Conservation (phyloP, 2,888 invertebrate species). For the Clepsis dumicolana region DNA sequence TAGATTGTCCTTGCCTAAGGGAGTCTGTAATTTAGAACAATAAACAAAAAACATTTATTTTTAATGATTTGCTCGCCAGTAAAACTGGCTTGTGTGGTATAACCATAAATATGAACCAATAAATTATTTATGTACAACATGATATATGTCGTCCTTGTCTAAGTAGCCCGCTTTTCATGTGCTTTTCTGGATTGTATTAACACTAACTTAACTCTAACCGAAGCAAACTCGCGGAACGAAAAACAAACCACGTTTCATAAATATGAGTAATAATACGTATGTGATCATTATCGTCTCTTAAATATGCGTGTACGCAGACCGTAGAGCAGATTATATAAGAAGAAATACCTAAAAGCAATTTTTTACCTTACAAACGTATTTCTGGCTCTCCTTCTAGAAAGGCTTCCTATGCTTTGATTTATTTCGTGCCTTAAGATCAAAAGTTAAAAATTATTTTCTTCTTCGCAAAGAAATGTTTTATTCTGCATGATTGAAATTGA, state of each 20-base stretch:
- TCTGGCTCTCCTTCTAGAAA: no score
- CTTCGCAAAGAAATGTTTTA: no score
- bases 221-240: not conserved
- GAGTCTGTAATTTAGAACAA: constrained; percentile 31
- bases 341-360: no score
- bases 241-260: no score
- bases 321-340: no score
- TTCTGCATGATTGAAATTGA: no score
- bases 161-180: constrained; percentile 37
- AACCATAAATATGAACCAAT: constrained; percentile 35
- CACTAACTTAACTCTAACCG: not conserved
- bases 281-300: not conserved
- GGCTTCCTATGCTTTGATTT: no score
- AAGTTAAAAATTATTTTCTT: no score
- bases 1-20: not conserved
- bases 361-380: no score
- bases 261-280: no score
- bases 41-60: constrained; percentile 21
- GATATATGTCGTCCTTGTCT: constrained; percentile 30
- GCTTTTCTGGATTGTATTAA: constrained; percentile 21
- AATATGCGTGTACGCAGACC: not conserved
- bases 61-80: constrained; percentile 32
- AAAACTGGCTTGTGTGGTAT: constrained; percentile 38
- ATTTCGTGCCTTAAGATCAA: no score
- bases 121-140: constrained; percentile 3